phyloP scores from a whole-genome alignment of 2,888 invertebrate genomes.

The Epiblema foenella region DNA sequence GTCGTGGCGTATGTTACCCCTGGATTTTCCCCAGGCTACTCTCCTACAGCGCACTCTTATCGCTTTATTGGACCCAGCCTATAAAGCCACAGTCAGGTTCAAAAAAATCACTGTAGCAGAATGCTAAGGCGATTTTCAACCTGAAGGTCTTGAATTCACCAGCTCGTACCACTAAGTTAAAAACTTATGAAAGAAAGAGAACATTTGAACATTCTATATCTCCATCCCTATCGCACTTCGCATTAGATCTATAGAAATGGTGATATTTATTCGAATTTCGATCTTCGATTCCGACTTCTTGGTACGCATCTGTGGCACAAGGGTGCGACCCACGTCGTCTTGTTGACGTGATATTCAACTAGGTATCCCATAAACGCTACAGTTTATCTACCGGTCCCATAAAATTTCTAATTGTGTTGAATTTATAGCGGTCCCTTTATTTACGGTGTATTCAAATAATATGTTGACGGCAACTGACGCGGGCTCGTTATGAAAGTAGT shows the following conservation, averaged over 20 bases:
- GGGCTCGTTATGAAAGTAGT: constrained; percentile 56
- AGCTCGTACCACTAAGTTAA: too few species aligned
- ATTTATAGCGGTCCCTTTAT: constrained; percentile 27
- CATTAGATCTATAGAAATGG: neutral
- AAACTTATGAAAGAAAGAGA: too few species aligned
- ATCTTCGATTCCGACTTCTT: neutral
- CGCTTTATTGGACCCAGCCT: too few species aligned
- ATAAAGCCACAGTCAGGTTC: too few species aligned
- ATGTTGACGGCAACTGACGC: constrained; percentile 37
- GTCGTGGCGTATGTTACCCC: too few species aligned
- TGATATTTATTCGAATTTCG: neutral
- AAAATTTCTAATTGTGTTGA: constrained; percentile 31
- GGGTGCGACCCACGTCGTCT: neutral
- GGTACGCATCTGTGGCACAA: neutral
- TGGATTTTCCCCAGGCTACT: too few species aligned
- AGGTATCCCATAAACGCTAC: constrained; percentile 5
- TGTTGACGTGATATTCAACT: neutral
- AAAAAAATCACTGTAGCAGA: too few species aligned
- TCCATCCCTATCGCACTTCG: neutral
- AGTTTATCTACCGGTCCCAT: constrained; percentile 23
- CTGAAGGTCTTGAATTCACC: too few species aligned
- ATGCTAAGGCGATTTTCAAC: too few species aligned
- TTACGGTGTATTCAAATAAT: constrained; percentile 36
- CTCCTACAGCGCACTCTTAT: too few species aligned
- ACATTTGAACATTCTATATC: neutral